Base-by-base conservation (phyloP, 2,888 invertebrate genomes). In the Fragum whitleyi region DNA sequence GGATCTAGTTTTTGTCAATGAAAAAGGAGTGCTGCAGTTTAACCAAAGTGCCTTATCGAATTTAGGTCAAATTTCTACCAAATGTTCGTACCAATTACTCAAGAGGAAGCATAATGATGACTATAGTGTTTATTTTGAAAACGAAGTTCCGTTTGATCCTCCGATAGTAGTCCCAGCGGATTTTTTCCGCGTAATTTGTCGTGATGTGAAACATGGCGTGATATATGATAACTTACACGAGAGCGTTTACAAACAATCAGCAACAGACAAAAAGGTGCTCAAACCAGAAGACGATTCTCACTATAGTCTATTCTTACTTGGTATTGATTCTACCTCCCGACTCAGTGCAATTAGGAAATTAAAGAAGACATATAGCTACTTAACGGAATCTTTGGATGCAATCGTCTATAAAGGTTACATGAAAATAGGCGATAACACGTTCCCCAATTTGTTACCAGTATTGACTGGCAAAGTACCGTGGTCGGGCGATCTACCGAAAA, bases 341-440 rank as follows among this genome's bases (percentile, higher is more conserved):
- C 70, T 87, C n/a, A 81, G 85, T 23, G 87, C 86, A 19, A 83
- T 87, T 69, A 68, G 90, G 65, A 86, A 86, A 67, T 76, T 90
- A 32, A 88, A 86, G 19, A 87, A 87, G 74, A 89, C 90, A 0
- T 75, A 83, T 36, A 65, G 77, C n/a, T 89, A 88, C 65, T n/a
- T 90, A 7, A 77, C 83, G 9, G 72, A 87, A 29, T 70, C 76
- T 28, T 65, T 89, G 1, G 69, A 76, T 2, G 88, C 86, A 11
- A 70, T 81, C 69, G 80, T 87, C 11, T 79, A 89, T 53, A 79
- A 87, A 76, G 89, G 88, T 5, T 87, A 87, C 39, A 89, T 84
- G 72, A 90, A 89, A 78, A 80, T 89, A 0, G 89, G 78, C 11
- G 87, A 85, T 51, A 88, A 87, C 59, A 90, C 90, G 5, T 87